Evolutionary conservation across 2,797 vertebrate genomes (phyloP).

Genomic region (Denticeps clupeoides): DNA sequence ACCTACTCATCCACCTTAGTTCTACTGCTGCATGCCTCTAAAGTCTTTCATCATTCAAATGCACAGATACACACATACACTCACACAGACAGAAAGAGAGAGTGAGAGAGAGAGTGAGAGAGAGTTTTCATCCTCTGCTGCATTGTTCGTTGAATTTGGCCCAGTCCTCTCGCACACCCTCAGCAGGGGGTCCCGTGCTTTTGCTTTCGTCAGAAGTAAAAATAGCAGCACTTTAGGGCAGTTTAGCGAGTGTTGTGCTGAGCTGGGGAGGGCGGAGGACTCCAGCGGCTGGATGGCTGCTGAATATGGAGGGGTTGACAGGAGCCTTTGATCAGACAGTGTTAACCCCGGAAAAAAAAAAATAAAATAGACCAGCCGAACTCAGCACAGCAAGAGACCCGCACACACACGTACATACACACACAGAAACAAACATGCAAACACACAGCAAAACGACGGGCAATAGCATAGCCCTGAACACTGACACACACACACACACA

Average conservation of each 20-base stretch:
- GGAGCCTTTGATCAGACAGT: slow-evolving; percentile 61
- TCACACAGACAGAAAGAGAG: background rate
- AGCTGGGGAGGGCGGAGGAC: slow-evolving; percentile 43
- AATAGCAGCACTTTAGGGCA: slow-evolving; percentile 66
- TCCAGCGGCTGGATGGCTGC: slow-evolving; percentile 58
- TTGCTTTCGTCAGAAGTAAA: slow-evolving; percentile 54
- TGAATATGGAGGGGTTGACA: slow-evolving; percentile 65
- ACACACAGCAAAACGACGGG: too few species aligned
- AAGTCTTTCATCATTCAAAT: too few species aligned
- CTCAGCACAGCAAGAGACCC: too few species aligned
- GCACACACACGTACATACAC: too few species aligned
- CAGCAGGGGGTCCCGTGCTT: slow-evolving; percentile 48
- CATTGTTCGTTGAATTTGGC: slow-evolving; percentile 49
- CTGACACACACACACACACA: background rate
- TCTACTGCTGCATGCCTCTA: too few species aligned
- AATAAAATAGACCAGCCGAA: too few species aligned
- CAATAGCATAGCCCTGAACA: background rate
- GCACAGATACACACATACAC: background rate
- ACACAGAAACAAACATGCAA: too few species aligned
- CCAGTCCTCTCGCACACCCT: slow-evolving; percentile 33
- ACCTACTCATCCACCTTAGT: too few species aligned
- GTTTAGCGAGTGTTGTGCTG: slow-evolving; percentile 62
- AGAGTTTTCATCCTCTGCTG: slow-evolving; percentile 30
- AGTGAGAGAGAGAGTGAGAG: background rate
- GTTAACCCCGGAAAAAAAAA: too few species aligned